Conservation (phyloP, 2,888 invertebrate genomes). For the Melolontha melolontha region DNA sequence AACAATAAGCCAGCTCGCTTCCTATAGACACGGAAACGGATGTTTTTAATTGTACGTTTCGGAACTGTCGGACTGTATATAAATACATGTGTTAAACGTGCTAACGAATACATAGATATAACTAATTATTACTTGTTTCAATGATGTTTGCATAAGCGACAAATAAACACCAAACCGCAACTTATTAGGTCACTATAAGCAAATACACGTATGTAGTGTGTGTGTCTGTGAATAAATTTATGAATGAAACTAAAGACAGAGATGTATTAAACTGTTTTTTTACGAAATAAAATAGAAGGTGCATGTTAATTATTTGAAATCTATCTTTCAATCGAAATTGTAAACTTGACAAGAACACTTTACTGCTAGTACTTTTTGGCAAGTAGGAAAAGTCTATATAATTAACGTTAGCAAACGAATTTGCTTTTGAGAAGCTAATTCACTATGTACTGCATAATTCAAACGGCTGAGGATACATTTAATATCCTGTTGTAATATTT, state of each 20-base stretch:
- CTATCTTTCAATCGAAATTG: no score
- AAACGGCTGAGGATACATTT: no score
- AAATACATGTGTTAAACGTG: background rate
- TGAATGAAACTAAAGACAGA: slow-evolving; percentile 21
- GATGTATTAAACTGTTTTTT: background rate
- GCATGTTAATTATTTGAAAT: no score
- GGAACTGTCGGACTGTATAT: slow-evolving; percentile 1
- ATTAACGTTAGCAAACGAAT: no score
- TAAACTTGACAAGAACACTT: no score
- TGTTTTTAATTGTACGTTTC: slow-evolving; percentile 22
- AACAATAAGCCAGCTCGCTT: no score
- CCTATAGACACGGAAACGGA: slow-evolving; percentile 30
- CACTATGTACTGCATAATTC: no score
- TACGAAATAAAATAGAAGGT: background rate
- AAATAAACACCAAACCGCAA: background rate
- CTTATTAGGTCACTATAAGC: slow-evolving; percentile 2
- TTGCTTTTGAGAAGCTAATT: no score
- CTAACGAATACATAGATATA: slow-evolving; percentile 15
- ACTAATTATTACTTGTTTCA: slow-evolving; percentile 35
- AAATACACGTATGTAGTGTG: background rate
- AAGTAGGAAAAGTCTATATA: no score
- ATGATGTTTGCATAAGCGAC: background rate
- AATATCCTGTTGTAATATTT: no score
- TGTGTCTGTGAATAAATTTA: slow-evolving; percentile 14
- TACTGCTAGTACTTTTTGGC: no score